These are phyloP conservation scores for Benitochromis conjunctus DNA, from an alignment of 2,113 vertebrate species.

Conservation along the genomic window DNA sequence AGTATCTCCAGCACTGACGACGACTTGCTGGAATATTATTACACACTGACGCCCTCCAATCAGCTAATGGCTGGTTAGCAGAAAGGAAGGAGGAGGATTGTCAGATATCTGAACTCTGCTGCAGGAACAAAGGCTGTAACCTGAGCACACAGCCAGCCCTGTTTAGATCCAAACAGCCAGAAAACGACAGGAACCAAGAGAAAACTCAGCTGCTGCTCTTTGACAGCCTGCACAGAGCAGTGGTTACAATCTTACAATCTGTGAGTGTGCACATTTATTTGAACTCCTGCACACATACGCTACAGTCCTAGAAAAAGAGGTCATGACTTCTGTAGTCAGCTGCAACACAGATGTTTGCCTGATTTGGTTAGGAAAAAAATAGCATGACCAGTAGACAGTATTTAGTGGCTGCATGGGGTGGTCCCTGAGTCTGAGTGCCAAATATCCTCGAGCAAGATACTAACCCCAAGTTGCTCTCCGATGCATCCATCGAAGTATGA, in stretches of 20 bases:
- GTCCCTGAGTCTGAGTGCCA: background rate
- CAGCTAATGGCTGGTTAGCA: constrained; percentile 83
- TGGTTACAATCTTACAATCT: background rate
- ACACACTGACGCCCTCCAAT: constrained; percentile 82
- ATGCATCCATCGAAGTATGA: too few species aligned
- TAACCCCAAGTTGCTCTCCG: too few species aligned
- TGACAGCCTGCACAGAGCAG: background rate
- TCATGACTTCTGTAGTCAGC: background rate
- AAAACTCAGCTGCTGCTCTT: background rate
- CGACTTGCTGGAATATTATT: constrained; percentile 85
- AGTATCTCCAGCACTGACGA: constrained; percentile 13
- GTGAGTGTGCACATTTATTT: background rate
- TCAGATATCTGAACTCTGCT: background rate
- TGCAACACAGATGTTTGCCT: background rate
- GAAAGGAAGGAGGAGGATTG: constrained; percentile 54
- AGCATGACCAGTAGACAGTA: background rate
- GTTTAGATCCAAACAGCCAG: constrained; percentile 30
- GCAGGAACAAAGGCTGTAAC: background rate
- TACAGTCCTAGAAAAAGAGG: background rate
- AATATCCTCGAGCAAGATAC: background rate
- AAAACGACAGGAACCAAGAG: background rate
- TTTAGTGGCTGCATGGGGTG: background rate
- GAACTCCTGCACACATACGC: background rate
- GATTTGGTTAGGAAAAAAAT: background rate
- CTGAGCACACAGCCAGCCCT: background rate